Conservation (phyloP, 2,888 invertebrate species). For the Masnerella sp. region DNA sequence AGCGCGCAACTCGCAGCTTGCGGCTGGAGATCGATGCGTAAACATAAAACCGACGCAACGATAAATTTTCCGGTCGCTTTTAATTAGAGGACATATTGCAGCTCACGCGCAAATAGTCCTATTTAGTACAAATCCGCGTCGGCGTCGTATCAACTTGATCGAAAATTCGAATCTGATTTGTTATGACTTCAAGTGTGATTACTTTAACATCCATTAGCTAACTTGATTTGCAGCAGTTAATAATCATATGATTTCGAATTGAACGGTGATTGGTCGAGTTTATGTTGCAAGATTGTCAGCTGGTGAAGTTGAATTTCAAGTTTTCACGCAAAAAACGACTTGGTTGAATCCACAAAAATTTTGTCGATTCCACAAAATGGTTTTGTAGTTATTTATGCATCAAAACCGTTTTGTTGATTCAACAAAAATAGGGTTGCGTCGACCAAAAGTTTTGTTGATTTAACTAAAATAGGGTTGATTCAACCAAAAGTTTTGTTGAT, state of each 20-base stretch:
- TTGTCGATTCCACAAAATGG: too few relatives aligned
- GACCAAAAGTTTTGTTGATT: too few relatives aligned
- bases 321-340: too few relatives aligned
- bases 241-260: slow-evolving; percentile 10
- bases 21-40: slow-evolving; percentile 57
- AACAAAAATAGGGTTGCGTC: too few relatives aligned
- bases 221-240: slow-evolving; percentile 2
- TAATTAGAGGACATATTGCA: slow-evolving; percentile 57
- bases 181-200: slow-evolving; percentile 23
- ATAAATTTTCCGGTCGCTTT: slow-evolving; percentile 58
- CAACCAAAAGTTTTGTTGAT: too few relatives aligned
- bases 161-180: slow-evolving; percentile 45
- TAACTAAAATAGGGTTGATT: too few relatives aligned
- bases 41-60: slow-evolving; percentile 57
- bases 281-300: background rate
- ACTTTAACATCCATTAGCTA: slow-evolving; percentile 9
- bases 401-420: too few relatives aligned
- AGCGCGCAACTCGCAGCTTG: slow-evolving; percentile 42
- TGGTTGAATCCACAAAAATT: too few relatives aligned
- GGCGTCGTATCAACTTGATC: slow-evolving; percentile 32
- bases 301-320: too few relatives aligned
- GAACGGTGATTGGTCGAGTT: background rate
- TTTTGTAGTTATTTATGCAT: too few relatives aligned
- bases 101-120: slow-evolving; percentile 49
- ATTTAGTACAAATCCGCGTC: slow-evolving; percentile 30